phyloP scores from a whole-genome alignment of 2,888 invertebrate species.

The Mesoligia furuncula region DNA sequence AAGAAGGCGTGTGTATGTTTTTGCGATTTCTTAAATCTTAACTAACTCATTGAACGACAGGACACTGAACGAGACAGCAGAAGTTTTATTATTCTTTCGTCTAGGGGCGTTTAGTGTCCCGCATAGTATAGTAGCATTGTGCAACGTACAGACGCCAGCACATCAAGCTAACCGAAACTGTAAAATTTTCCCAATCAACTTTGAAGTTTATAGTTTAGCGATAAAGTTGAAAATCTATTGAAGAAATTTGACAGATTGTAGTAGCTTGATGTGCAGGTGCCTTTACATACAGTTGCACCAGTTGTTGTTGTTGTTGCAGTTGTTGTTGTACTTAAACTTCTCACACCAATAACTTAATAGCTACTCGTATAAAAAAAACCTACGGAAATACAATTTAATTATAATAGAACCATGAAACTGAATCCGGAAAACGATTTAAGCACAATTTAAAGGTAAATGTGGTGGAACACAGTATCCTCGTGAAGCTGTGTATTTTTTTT shows the following conservation, averaged over 20 bases:
- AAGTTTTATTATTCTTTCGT: background rate
- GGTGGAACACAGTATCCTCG: constrained; percentile 38
- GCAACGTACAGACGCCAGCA: no score
- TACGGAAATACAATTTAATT: background rate
- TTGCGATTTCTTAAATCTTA: background rate
- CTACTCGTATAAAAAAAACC: no score
- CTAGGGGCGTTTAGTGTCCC: background rate
- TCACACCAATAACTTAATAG: background rate
- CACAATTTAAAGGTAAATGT: constrained; percentile 37
- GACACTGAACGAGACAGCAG: background rate
- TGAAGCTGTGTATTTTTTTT: constrained; percentile 54
- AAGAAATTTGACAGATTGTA: no score
- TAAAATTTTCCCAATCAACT: no score
- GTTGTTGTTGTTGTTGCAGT: no score
- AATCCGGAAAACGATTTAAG: constrained; percentile 29
- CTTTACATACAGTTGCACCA: background rate
- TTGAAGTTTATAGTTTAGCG: no score
- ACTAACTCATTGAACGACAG: background rate
- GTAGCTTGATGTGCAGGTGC: no score
- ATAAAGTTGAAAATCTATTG: no score
- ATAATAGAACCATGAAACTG: background rate
- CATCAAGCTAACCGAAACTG: no score
- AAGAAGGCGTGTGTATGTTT: no score
- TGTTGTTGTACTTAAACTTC: background rate
- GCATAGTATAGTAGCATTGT: background rate